Evolutionary conservation across 2,888 invertebrate species (phyloP).

Genomic region (Thumatha senex): DNA sequence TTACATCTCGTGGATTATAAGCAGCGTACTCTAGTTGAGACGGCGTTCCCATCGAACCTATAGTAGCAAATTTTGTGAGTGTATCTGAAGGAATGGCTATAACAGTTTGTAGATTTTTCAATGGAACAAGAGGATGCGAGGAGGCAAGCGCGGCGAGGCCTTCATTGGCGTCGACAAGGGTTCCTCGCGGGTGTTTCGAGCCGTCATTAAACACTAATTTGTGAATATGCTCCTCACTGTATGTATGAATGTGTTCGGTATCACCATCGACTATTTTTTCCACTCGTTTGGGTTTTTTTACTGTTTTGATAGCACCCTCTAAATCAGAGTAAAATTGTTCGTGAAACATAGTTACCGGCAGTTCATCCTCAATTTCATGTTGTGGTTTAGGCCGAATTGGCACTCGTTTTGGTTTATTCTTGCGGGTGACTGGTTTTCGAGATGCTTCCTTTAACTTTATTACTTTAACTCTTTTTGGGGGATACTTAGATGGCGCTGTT

Average conservation of each 20-base stretch:
- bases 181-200: constrained; percentile 47
- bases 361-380: constrained; percentile 61
- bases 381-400: constrained; percentile 50
- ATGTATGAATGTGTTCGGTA: constrained; percentile 79
- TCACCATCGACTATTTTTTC: constrained; percentile 80
- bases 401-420: constrained; percentile 66
- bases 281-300: constrained; percentile 74
- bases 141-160: constrained; percentile 56
- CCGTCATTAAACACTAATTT: constrained; percentile 68
- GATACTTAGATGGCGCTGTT: constrained; percentile 39
- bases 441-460: constrained; percentile 65
- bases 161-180: constrained; percentile 51
- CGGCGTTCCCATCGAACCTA: constrained; percentile 64
- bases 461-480: constrained; percentile 67
- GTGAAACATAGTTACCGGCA: constrained; percentile 70
- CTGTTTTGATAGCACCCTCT: constrained; percentile 71
- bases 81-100: constrained; percentile 57
- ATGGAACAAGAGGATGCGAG: constrained; percentile 53
- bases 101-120: constrained; percentile 56
- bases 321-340: constrained; percentile 79
- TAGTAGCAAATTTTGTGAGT: constrained; percentile 49
- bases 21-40: constrained; percentile 69
- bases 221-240: constrained; percentile 78
- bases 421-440: constrained; percentile 62
- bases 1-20: constrained; percentile 76